These are phyloP conservation scores for Xerus inauris DNA, from an alignment of 2,113 vertebrate genomes.

Conservation along the genomic window DNA sequence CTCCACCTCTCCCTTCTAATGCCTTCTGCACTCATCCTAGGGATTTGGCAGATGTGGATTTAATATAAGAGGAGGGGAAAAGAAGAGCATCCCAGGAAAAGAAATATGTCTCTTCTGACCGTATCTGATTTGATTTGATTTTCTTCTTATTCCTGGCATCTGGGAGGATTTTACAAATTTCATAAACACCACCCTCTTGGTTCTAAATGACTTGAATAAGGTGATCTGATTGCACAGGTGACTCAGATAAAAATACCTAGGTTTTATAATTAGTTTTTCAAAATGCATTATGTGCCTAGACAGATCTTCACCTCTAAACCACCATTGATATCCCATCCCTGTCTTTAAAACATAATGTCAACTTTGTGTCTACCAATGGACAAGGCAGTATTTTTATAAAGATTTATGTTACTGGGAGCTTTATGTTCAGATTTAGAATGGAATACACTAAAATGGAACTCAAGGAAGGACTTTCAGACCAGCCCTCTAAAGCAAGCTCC, in stretches of 20 bases:
- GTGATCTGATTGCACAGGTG: not conserved
- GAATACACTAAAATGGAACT: slow-evolving; percentile 52
- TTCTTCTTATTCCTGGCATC: slow-evolving; percentile 31
- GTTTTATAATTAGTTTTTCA: not conserved
- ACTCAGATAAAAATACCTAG: not conserved
- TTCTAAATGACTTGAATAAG: not conserved
- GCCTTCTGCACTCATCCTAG: not conserved
- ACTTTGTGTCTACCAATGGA: slow-evolving; percentile 1
- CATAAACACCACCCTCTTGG: not conserved
- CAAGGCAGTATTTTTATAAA: slow-evolving; percentile 27
- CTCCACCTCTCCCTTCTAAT: not conserved
- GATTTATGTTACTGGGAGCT: not conserved
- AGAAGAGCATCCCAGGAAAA: slow-evolving; percentile 18
- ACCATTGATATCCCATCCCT: not conserved
- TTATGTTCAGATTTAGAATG: slow-evolving; percentile 17
- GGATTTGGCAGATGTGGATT: not conserved
- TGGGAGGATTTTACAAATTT: not conserved
- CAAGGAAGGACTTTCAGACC: not conserved
- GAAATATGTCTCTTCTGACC: slow-evolving; percentile 62
- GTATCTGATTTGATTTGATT: slow-evolving; percentile 50
- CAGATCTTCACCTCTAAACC: not conserved
- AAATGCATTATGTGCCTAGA: not conserved
- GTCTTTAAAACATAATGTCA: slow-evolving; percentile 34
- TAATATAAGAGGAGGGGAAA: slow-evolving; percentile 51
- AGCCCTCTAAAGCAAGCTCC: not conserved